phyloP scores from a whole-genome alignment of 1,140 invertebrate species.

The Ditylenchus dipsaci region DNA sequence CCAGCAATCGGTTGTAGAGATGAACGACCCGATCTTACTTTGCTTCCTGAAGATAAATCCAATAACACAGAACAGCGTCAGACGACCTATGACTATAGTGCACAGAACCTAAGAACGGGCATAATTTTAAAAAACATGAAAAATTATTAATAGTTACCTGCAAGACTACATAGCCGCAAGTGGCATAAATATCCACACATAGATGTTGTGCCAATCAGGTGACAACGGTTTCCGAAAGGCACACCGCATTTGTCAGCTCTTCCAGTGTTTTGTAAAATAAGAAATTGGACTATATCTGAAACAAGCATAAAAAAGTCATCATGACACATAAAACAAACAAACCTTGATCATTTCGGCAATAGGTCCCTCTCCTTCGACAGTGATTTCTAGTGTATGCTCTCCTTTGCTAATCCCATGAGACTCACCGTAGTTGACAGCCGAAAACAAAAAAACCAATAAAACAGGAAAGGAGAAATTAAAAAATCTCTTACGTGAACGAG shows the following conservation, averaged over 20 bases:
- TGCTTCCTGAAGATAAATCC: slow-evolving; percentile 23
- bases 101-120: slow-evolving; percentile 2
- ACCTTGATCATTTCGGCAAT: slow-evolving; percentile 24
- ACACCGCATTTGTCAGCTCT: slow-evolving; percentile 15
- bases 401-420: not conserved
- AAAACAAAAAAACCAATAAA: slow-evolving; percentile 1
- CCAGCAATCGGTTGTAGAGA: slow-evolving; percentile 26
- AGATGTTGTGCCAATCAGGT: not conserved
- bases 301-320: too few relatives aligned
- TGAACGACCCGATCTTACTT: slow-evolving; percentile 25
- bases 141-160: not conserved
- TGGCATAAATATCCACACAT: slow-evolving; percentile 3
- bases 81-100: slow-evolving; percentile 9
- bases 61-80: slow-evolving; percentile 25
- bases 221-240: not conserved
- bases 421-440: not conserved
- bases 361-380: slow-evolving; percentile 24
- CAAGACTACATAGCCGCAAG: slow-evolving; percentile 18
- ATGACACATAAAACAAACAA: too few relatives aligned
- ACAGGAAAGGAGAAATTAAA: not conserved
- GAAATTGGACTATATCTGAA: slow-evolving; percentile 1
- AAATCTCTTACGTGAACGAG: slow-evolving; percentile 12
- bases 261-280: slow-evolving; percentile 1
- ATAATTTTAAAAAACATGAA: not conserved
- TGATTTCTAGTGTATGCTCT: not conserved